Conservation (phyloP, 1,140 invertebrate species). For the Ylistrum balloti region DNA sequence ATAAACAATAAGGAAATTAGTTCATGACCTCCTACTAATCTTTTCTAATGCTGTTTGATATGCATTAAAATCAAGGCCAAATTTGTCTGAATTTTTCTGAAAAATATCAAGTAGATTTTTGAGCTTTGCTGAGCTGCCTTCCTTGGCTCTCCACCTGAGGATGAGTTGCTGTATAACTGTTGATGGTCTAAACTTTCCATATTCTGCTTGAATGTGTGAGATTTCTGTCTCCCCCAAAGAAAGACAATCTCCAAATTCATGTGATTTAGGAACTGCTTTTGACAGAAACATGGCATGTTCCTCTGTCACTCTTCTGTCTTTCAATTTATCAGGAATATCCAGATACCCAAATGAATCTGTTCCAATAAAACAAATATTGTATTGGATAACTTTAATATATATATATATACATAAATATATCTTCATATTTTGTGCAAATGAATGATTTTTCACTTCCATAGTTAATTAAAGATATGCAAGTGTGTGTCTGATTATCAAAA, state of each 20-base stretch:
- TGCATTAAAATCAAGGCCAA: neutral
- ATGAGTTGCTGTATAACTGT: neutral
- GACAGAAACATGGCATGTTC: conserved; percentile 21
- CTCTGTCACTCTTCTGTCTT: neutral
- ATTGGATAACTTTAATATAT: no score
- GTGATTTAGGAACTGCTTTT: neutral
- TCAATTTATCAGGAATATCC: neutral
- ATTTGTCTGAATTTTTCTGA: neutral
- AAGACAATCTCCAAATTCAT: neutral
- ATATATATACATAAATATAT: no score
- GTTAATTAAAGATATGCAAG: no score
- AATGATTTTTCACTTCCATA: no score
- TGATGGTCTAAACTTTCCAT: neutral
- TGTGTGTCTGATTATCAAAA: no score
- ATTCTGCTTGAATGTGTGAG: neutral
- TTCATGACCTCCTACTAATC: neutral
- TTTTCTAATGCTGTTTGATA: neutral
- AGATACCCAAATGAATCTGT: neutral
- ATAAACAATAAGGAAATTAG: no score
- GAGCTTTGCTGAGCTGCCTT: neutral
- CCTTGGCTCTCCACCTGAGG: neutral
- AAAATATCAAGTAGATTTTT: neutral
- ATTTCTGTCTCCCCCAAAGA: neutral
- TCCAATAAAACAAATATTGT: neutral
- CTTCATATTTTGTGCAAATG: no score